A percentile compares a stretch with the other conserved stretches of the same genome.
Conservation (phyloP, 2,113 vertebrate species). For the Stictonetta naevosa region DNA sequence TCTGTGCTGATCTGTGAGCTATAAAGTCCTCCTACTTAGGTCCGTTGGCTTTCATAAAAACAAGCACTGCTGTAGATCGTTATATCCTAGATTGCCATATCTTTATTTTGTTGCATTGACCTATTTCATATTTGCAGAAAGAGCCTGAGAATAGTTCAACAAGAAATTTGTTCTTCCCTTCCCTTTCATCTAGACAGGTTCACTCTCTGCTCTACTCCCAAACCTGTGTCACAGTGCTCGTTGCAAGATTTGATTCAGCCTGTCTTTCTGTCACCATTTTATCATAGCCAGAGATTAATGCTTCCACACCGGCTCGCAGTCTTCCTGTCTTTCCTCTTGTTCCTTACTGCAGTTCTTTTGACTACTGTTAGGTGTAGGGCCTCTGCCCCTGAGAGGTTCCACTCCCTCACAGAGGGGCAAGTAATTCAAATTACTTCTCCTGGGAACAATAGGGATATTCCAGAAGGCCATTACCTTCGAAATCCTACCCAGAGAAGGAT, state of each 20-base stretch:
- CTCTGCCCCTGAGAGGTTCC: too few relatives aligned
- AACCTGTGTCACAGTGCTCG: background rate
- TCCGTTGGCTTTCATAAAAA: background rate
- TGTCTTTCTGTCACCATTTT: background rate
- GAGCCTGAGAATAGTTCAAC: background rate
- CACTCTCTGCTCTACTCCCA: background rate
- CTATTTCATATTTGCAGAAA: background rate
- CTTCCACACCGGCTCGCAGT: background rate
- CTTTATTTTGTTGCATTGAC: too few relatives aligned
- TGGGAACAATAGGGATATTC: too few relatives aligned
- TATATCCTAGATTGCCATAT: background rate
- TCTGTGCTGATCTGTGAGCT: background rate
- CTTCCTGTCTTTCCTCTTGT: background rate
- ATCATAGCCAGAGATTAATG: background rate
- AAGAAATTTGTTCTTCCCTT: background rate
- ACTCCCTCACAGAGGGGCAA: too few relatives aligned
- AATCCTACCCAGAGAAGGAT: background rate
- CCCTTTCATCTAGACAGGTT: background rate
- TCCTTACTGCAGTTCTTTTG: background rate
- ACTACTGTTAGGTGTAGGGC: too few relatives aligned
- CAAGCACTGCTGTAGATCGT: background rate
- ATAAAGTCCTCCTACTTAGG: background rate
- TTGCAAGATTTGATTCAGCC: background rate
- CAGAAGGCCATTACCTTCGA: too few relatives aligned
- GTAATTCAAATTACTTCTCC: too few relatives aligned